phyloP scores from a whole-genome alignment of 2,888 invertebrate species.

The Patella depressa region DNA sequence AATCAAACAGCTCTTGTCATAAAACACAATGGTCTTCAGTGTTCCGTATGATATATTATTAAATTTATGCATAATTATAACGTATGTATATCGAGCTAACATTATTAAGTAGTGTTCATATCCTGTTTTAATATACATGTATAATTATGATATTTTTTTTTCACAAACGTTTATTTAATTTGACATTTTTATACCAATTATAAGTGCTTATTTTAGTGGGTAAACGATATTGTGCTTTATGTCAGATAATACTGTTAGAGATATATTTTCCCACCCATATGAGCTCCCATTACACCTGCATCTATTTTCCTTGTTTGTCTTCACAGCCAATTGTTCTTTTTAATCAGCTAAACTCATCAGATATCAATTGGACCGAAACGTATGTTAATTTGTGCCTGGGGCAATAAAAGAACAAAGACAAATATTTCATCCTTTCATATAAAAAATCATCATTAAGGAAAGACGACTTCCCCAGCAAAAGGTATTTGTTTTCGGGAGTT shows the following conservation, averaged over 20 bases:
- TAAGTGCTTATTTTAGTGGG: no score
- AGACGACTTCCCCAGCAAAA: conserved; percentile 2
- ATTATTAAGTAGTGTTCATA: no score
- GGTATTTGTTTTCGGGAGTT: conserved; percentile 11
- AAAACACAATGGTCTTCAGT: no score
- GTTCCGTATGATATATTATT: no score
- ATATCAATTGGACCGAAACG: conserved; percentile 9
- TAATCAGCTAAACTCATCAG: conserved; percentile 12
- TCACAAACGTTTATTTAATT: no score
- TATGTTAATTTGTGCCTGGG: conserved; percentile 5
- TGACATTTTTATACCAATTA: no score
- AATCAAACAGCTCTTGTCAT: no score
- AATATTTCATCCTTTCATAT: neutral
- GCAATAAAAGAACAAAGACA: conserved; percentile 9
- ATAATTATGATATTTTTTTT: no score
- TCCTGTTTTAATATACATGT: no score
- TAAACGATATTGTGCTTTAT: no score
- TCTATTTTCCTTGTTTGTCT: neutral
- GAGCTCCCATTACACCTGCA: conserved; percentile 10
- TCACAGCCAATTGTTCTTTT: conserved; percentile 12
- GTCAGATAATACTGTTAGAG: neutral
- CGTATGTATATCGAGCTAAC: no score
- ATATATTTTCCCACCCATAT: conserved; percentile 4
- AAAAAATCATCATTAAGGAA: conserved; percentile 6
- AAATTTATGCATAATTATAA: no score